These are phyloP conservation scores for Festucalex cinctus DNA, from an alignment of 2,113 vertebrate genomes.

Conservation along the genomic window DNA sequence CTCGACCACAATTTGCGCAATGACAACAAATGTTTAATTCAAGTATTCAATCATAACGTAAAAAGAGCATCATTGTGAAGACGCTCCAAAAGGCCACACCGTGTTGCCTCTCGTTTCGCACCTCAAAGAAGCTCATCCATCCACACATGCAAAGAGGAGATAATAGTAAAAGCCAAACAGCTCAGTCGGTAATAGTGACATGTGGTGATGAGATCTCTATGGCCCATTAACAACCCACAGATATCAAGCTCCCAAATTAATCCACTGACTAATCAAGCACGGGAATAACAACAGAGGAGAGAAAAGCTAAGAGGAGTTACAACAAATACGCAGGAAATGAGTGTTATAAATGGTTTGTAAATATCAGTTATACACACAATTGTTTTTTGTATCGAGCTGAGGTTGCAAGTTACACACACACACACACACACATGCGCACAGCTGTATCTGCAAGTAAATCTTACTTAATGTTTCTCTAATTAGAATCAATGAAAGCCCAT, in stretches of 20 bases:
- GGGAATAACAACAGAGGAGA: slow-evolving; percentile 63
- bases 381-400: background rate
- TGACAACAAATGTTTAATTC: background rate
- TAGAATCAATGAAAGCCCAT: slow-evolving; percentile 98
- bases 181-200: slow-evolving; percentile 66
- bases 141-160: slow-evolving; percentile 39
- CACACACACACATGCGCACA: slow-evolving; percentile 46
- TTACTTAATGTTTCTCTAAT: slow-evolving; percentile 98
- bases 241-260: slow-evolving; percentile 74
- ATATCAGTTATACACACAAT: background rate
- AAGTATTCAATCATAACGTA: background rate
- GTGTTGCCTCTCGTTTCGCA: slow-evolving; percentile 7
- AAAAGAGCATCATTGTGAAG: background rate
- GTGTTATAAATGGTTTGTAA: slow-evolving; percentile 8
- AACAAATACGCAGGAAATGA: slow-evolving; percentile 24
- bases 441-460: slow-evolving; percentile 87
- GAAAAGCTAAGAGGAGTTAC: slow-evolving; percentile 29
- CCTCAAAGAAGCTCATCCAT: slow-evolving; percentile 30
- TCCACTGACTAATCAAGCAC: slow-evolving; percentile 74
- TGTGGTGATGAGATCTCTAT: slow-evolving; percentile 71
- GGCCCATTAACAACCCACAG: slow-evolving; percentile 73
- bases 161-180: slow-evolving; percentile 66
- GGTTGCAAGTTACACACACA: background rate
- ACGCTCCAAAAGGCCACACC: slow-evolving; percentile 9
- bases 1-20: background rate